Evolutionary conservation across 2,113 vertebrate genomes (phyloP).

Genomic region (Ictalurus punctatus): DNA sequence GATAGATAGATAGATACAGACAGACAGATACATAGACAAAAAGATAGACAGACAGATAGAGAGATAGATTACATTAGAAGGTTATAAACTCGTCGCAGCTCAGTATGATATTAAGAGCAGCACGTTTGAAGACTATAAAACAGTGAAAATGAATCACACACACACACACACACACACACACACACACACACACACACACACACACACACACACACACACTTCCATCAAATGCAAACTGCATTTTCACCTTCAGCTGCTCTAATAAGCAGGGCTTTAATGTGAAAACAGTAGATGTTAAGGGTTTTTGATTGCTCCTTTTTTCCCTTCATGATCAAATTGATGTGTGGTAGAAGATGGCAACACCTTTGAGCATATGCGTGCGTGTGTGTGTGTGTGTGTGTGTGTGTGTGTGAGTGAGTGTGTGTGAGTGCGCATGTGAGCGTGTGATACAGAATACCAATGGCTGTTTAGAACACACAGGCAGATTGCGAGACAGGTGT

Average conservation of each 20-base stretch:
- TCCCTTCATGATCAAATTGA: background rate
- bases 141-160: background rate
- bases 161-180: background rate
- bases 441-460: conserved; percentile 26
- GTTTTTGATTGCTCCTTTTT: background rate
- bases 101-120: background rate
- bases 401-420: background rate
- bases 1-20: background rate
- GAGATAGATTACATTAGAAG: background rate
- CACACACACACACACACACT: conserved; percentile 7
- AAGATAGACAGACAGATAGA: background rate
- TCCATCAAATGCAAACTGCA: conserved; percentile 8
- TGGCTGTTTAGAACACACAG: conserved; percentile 26
- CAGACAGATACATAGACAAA: background rate
- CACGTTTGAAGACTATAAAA: background rate
- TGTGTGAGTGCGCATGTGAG: conserved; percentile 9
- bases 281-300: background rate
- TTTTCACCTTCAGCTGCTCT: background rate
- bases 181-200: conserved; percentile 9
- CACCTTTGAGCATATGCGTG: no score
- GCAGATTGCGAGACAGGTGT: conserved; percentile 45
- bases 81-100: background rate
- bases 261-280: background rate
- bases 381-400: no score
- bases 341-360: background rate